Conservation (phyloP, 2,797 vertebrate species). For the Mycteria americana region DNA sequence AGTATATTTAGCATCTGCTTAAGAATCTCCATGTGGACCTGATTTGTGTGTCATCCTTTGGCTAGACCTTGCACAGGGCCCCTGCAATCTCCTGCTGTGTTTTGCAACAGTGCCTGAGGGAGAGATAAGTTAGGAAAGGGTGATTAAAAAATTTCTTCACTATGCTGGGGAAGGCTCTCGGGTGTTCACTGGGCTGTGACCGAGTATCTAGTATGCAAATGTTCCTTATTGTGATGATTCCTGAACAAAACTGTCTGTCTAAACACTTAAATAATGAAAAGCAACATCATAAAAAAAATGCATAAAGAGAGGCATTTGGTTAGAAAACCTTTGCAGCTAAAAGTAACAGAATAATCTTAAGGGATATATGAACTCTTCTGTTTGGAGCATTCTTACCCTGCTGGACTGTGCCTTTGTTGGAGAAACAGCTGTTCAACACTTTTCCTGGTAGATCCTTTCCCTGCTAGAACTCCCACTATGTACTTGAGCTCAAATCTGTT, state of each 20-base stretch:
- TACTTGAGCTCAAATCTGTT: neutral
- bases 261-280: neutral
- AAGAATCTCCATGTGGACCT: constrained; percentile 30
- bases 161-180: neutral
- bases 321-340: neutral
- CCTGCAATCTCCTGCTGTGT: constrained; percentile 23
- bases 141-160: neutral
- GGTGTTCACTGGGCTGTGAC: neutral
- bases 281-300: neutral
- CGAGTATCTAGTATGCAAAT: neutral
- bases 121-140: neutral
- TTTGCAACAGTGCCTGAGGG: constrained; percentile 14
- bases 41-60: constrained; percentile 28
- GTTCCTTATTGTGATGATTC: neutral
- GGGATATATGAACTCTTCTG: neutral
- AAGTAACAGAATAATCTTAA: neutral
- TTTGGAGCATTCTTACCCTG: neutral
- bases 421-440: neutral
- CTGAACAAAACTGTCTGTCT: neutral
- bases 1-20: neutral
- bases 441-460: neutral
- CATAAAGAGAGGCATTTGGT: neutral
- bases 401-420: neutral
- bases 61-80: neutral
- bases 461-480: neutral